Evolutionary conservation across 1,140 invertebrate species (phyloP).

Genomic region (Homarus americanus): DNA sequence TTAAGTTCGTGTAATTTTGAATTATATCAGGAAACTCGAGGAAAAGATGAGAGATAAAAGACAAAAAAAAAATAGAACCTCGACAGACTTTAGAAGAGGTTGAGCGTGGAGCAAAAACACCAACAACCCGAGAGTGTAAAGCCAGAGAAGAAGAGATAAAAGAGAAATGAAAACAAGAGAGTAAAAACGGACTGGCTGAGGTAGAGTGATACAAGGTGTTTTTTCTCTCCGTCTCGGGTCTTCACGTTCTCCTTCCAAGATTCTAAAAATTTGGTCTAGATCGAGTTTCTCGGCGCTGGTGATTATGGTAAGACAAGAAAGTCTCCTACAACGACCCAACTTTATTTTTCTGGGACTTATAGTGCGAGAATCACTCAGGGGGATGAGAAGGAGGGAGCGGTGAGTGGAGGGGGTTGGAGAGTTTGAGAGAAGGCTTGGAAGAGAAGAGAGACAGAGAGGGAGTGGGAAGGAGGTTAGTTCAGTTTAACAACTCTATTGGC

Average conservation of each 20-base stretch:
- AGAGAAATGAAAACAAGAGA: too few relatives aligned
- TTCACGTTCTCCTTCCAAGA: not conserved
- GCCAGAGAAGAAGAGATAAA: too few relatives aligned
- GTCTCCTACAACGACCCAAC: not conserved
- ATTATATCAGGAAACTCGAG: slow-evolving; percentile 27
- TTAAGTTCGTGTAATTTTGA: slow-evolving; percentile 25
- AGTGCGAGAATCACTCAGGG: not conserved
- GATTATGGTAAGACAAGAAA: slow-evolving; percentile 12
- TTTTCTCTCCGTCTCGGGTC: too few relatives aligned
- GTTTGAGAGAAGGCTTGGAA: not conserved
- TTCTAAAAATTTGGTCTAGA: not conserved
- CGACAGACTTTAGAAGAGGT: not conserved
- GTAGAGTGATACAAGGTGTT: too few relatives aligned
- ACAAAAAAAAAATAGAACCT: not conserved
- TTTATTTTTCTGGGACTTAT: not conserved
- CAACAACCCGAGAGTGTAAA: too few relatives aligned
- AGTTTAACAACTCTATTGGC: too few relatives aligned
- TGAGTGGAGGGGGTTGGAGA: too few relatives aligned
- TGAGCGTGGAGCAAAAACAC: too few relatives aligned
- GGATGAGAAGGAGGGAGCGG: not conserved
- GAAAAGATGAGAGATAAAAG: slow-evolving; percentile 2
- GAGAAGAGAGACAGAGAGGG: not conserved
- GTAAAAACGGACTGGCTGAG: too few relatives aligned
- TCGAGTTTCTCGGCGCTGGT: not conserved
- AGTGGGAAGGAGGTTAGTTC: too few relatives aligned